A percentile compares a stretch with the other conserved stretches of the same genome.
Evolutionary conservation across 2,113 vertebrate genomes (phyloP).

Genomic region (Triplophysa rosa): DNA sequence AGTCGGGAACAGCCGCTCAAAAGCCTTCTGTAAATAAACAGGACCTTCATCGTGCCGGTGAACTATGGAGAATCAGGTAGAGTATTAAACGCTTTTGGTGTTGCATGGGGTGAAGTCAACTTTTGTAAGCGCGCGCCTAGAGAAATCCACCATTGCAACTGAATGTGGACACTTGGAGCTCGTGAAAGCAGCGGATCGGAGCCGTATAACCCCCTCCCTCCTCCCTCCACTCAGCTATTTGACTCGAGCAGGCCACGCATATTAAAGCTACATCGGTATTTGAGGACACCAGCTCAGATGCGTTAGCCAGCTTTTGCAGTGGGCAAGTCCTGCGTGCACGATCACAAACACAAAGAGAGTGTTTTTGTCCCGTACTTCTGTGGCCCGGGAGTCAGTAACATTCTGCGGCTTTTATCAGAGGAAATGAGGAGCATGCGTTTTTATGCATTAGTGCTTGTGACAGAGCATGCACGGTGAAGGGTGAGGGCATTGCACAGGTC

Average conservation of each 20-base stretch:
- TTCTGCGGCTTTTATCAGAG: conserved; percentile 32
- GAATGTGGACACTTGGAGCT: conserved; percentile 42
- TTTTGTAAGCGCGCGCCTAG: conserved; percentile 50
- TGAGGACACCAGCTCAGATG: conserved; percentile 30
- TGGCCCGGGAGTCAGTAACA: conserved; percentile 20
- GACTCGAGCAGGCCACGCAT: conserved; percentile 42
- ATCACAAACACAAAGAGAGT: conserved; percentile 39
- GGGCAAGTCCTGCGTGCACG: conserved; percentile 16
- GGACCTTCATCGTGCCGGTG: conserved; percentile 71
- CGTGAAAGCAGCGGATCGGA: conserved; percentile 45
- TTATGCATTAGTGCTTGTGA: neutral
- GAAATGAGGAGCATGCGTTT: conserved; percentile 29
- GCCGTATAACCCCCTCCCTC: conserved; percentile 28
- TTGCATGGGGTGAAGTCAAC: conserved; percentile 45
- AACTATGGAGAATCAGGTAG: conserved; percentile 92
- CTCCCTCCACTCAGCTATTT: conserved; percentile 34
- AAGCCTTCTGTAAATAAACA: conserved; percentile 81
- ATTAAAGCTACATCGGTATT: conserved; percentile 39
- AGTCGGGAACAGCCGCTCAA: conserved; percentile 74
- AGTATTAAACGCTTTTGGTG: conserved; percentile 1
- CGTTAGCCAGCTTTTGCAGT: conserved; percentile 21
- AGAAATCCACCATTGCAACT: conserved; percentile 39
- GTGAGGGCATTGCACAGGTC: conserved; percentile 61
- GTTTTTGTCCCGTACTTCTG: conserved; percentile 32
- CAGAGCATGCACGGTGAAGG: conserved; percentile 23